These are phyloP conservation scores for Tachina grossa DNA, from an alignment of 2,888 invertebrate species.

Conservation along the genomic window DNA sequence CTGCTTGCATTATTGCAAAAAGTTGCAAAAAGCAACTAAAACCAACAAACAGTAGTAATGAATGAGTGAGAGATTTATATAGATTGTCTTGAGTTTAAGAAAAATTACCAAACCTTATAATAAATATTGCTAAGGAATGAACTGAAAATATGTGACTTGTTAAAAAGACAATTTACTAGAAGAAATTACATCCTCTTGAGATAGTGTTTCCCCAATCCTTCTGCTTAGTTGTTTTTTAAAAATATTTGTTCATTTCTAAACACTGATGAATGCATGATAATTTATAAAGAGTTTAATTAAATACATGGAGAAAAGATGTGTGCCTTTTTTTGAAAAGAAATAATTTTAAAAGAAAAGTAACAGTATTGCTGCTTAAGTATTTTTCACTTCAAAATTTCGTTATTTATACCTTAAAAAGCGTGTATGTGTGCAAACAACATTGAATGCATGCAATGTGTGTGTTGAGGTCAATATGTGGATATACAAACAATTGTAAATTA, in stretches of 20 bases:
- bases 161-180: conserved; percentile 20
- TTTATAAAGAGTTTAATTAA: conserved; percentile 62
- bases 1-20: too few relatives aligned
- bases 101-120: conserved; percentile 10
- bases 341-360: background rate
- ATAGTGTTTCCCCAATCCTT: conserved; percentile 1
- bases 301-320: conserved; percentile 24
- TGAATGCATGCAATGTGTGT: conserved; percentile 63
- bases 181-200: conserved; percentile 4
- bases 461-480: conserved; percentile 64
- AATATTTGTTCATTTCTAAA: too few relatives aligned
- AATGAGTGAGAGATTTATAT: background rate
- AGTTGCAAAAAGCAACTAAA: too few relatives aligned
- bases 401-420: conserved; percentile 4
- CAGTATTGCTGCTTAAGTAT: background rate
- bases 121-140: conserved; percentile 25
- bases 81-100: background rate
- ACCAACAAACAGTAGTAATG: conserved; percentile 2
- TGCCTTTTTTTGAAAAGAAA: conserved; percentile 11
- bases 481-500: conserved; percentile 68
- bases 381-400: conserved; percentile 31
- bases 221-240: conserved; percentile 1
- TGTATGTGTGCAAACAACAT: conserved; percentile 39
- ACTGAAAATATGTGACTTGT: conserved; percentile 45
- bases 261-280: conserved; percentile 54